These are phyloP conservation scores for Amniataba percoides DNA, from an alignment of 2,797 vertebrate genomes.

Conservation along the genomic window DNA sequence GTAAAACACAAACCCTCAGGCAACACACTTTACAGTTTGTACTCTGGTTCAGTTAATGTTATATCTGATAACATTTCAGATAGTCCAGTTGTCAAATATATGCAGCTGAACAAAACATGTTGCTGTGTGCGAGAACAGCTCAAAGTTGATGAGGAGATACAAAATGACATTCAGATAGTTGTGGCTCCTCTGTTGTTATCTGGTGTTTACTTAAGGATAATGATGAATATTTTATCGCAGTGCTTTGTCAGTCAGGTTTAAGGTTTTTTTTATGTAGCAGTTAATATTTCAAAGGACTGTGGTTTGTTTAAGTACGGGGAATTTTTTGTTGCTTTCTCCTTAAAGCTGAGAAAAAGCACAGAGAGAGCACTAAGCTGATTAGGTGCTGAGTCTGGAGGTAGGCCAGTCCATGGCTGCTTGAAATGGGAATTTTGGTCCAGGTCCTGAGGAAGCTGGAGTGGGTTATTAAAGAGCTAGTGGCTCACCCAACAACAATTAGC, in stretches of 20 bases:
- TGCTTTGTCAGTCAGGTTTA: background rate
- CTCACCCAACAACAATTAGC: constrained; percentile 57
- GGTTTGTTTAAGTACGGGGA: constrained; percentile 13
- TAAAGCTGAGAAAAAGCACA: constrained; percentile 50
- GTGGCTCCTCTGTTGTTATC: background rate
- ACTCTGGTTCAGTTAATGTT: background rate
- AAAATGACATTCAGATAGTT: background rate
- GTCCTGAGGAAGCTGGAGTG: constrained; percentile 55
- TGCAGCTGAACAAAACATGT: background rate
- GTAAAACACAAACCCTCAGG: background rate
- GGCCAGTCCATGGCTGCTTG: constrained; percentile 56
- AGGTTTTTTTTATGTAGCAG: background rate
- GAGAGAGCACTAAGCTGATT: constrained; percentile 66
- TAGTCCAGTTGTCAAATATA: background rate
- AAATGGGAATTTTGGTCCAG: constrained; percentile 57
- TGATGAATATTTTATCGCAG: background rate
- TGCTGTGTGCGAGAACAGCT: background rate
- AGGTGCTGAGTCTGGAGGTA: constrained; percentile 57
- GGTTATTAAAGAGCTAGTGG: constrained; percentile 54
- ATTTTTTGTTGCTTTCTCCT: constrained; percentile 40
- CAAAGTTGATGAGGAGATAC: background rate
- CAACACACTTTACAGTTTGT: background rate
- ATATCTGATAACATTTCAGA: constrained; percentile 7
- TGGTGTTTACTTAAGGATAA: background rate
- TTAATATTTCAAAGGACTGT: constrained; percentile 17